These are phyloP conservation scores for Brachirus orientalis DNA, from an alignment of 2,113 vertebrate species.

Conservation along the genomic window DNA sequence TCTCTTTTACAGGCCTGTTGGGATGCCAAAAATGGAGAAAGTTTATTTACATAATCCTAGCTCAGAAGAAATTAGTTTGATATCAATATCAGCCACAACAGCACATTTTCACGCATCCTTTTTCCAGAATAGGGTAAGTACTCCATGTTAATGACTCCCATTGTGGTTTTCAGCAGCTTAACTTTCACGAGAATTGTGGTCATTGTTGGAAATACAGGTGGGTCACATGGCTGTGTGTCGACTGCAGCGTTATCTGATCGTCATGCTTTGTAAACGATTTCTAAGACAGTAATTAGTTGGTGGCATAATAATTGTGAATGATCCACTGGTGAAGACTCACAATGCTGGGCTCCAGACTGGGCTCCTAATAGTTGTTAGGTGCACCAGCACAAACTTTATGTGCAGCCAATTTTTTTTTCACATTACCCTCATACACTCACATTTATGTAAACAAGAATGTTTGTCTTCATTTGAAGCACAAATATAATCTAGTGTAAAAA, in stretches of 20 bases:
- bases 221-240: too few species aligned
- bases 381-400: too few species aligned
- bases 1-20: slow-evolving; percentile 88
- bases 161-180: background rate
- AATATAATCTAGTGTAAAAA: too few species aligned
- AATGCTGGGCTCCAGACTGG: too few species aligned
- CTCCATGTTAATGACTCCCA: background rate
- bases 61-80: slow-evolving; percentile 98
- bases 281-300: background rate
- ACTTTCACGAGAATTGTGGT: background rate
- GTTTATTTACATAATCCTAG: slow-evolving; percentile 99
- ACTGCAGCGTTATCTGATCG: background rate
- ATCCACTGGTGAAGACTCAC: background rate
- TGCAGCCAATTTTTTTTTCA: too few species aligned
- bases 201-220: background rate
- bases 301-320: background rate
- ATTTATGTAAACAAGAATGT: too few species aligned
- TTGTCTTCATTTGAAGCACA: too few species aligned
- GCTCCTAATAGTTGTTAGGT: too few species aligned
- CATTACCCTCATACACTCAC: too few species aligned
- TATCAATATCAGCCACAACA: slow-evolving; percentile 99
- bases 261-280: background rate
- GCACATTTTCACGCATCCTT: slow-evolving; percentile 99
- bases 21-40: slow-evolving; percentile 99
- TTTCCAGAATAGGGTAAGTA: slow-evolving; percentile 98